Evolutionary conservation across 1,140 invertebrate species (phyloP), one percentile per base, ranked within the genome.

Genomic region (Drosophila ercepeae): DNA sequence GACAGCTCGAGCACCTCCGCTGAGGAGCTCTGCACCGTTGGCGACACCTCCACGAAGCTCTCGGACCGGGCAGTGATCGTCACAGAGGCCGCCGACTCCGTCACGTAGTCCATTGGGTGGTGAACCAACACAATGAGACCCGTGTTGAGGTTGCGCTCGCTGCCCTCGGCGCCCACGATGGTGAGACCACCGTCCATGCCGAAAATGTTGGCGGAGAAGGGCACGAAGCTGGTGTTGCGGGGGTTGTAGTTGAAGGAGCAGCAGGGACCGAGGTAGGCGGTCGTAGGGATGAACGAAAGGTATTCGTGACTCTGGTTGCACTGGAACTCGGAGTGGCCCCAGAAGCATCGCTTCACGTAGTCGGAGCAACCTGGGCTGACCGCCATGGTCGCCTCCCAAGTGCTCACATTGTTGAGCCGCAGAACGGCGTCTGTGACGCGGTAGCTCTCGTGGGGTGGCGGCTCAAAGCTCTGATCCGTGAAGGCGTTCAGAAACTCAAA

Each of bases 211-310:
- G 90, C 63, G 4, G 90, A 89, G 42, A 91, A 91, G 14, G 90
- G 90, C 23, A 91, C 78, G 41, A 79, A 91, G 18, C 88, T 91
- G 32, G 61, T 29, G 68, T 91, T 91, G 16, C 77, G 70, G 0
- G 90, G 90, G 68, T 91, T 91, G 44, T 91, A 91, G 63, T 91
- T 91, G 21, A 91, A 91, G 39, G 90, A 90, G 69, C 90, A 91
- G 44, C 90, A 91, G 21, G 86, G 84, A 4, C 90, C 90, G 16
- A 91, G 46, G 29, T 60, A 90, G 0, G 88, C 86, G 0, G 89
- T 91, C 0, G 90, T 90, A 0, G 90, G 71, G 45, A 86, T 83
- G n/a, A 91, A 91, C 0, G 90, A 91, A 1, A 91, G 50, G 51
- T 91, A 90, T 36, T 91, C 90, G 48, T 91, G 57, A 19, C 73